Evolutionary conservation across 2,888 invertebrate species (phyloP).

Genomic region (Lithophane semibrunnea): DNA sequence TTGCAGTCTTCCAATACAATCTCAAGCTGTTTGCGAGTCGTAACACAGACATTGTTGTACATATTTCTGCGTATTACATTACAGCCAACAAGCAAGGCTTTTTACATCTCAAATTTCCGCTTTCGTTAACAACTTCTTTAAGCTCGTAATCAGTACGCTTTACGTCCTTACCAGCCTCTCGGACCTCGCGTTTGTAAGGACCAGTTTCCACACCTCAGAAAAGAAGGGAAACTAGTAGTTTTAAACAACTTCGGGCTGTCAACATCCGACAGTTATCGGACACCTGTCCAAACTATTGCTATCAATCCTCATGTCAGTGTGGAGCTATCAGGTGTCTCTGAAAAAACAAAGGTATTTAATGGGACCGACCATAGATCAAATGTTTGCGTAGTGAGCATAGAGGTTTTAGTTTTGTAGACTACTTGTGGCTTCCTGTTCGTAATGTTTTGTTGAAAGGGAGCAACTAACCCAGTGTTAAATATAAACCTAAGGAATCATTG

Average conservation of each 20-base stretch:
- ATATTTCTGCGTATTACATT: neutral
- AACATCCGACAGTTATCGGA: conserved; percentile 39
- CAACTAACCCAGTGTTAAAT: conserved; percentile 6
- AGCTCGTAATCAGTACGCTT: neutral
- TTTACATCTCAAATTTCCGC: neutral
- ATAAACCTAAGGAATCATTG: too few relatives aligned
- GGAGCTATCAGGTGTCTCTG: conserved; percentile 56
- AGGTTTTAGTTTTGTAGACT: conserved; percentile 65
- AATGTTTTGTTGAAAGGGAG: conserved; percentile 12
- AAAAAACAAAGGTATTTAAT: conserved; percentile 57
- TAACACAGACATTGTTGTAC: conserved; percentile 1
- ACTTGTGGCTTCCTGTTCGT: conserved; percentile 74
- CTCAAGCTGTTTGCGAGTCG: neutral
- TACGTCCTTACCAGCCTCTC: conserved; percentile 8
- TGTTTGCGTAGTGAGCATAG: conserved; percentile 65
- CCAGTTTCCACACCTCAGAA: conserved; percentile 12
- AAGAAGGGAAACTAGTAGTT: conserved; percentile 34
- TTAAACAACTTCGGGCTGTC: conserved; percentile 40
- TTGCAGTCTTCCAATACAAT: neutral
- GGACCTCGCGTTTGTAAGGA: conserved; percentile 5
- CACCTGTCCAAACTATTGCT: conserved; percentile 63
- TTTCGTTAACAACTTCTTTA: neutral
- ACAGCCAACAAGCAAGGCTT: neutral
- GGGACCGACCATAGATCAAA: conserved; percentile 43
- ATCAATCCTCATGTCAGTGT: conserved; percentile 52